Base-by-base conservation (phyloP, 2,797 vertebrate genomes). In the Acanthornis magna region DNA sequence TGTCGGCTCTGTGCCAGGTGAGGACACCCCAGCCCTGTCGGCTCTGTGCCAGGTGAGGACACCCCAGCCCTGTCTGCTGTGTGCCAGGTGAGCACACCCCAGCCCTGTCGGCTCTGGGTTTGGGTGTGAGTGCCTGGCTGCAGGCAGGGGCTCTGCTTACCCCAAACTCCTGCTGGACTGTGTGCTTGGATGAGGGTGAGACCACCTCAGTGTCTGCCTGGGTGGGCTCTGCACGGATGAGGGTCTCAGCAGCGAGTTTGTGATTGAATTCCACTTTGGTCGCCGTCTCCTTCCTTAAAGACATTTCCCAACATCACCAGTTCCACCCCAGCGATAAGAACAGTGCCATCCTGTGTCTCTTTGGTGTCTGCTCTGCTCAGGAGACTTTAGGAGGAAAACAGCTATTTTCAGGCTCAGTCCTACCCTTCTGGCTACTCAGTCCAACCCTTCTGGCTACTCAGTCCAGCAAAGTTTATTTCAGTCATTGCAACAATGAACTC, bases 231-330 rank as follows among this genome's bases (percentile, higher is more conserved):
- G 13, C 30, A 10, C 5, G 26, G 16, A 7, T 40, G 36, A 58
- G 5, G 7, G 55, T n/a, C 38, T 53, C n/a, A 43, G 50, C 42
- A 51, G 82, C 19, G 61, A 40, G 18, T 29, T 85, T 87, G 38
- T 3, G 1, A 5, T 51, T n/a, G 13, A 5, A 9, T 89, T 60
- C 13, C 6, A 3, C 25, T 66, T 53, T 13, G 0, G 1, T 15
- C 80, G 10, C 32, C n/a, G 3, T 50, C 20, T 74, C 27, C 16
- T 85, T 73, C 32, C 53, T 60, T 36, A 7, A 51, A 89, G 57
- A 15, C 40, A 11, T 54, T 86, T 95, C 29, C 40, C 30, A 57
- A 4, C 6, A 1, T 76, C 29, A 30, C 34, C 42, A 58, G 38
- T 40, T 75, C 30, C 4, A 10, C n/a, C 48, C 48, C 42, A 48